Conservation (phyloP, 2,113 vertebrate species). For the Otolemur garnettii region DNA sequence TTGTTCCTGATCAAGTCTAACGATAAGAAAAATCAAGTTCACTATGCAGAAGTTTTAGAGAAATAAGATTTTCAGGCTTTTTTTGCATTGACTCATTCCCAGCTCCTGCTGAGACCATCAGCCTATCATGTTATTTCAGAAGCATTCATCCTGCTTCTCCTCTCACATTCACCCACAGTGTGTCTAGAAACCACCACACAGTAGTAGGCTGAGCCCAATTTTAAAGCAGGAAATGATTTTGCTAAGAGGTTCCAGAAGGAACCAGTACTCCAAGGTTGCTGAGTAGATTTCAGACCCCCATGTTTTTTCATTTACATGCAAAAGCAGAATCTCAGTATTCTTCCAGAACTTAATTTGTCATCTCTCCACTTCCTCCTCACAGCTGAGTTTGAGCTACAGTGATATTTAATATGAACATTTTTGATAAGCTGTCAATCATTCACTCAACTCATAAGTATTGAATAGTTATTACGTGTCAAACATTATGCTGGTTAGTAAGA, state of each 20-base stretch:
- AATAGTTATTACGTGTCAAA: not conserved
- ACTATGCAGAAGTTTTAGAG: not conserved
- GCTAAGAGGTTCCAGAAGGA: conserved; percentile 27
- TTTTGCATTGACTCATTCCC: conserved; percentile 6
- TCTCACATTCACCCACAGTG: not conserved
- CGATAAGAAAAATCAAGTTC: not conserved
- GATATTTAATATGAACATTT: not conserved
- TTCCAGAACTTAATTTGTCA: conserved; percentile 12
- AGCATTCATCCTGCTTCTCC: not conserved
- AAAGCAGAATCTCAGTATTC: not conserved
- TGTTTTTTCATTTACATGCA: not conserved
- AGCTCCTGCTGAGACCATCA: not conserved
- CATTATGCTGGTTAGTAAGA: not conserved
- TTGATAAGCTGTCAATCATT: not conserved
- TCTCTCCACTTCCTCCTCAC: not conserved
- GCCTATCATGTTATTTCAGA: not conserved
- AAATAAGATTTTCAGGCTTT: not conserved
- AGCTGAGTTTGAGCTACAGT: not conserved
- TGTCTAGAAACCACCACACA: not conserved
- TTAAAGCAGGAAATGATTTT: not conserved
- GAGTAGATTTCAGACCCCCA: not conserved
- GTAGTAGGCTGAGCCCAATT: not conserved
- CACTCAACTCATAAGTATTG: not conserved
- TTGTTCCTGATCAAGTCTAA: not conserved
- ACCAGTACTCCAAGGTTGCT: not conserved